Conservation (phyloP, 2,113 vertebrate species). For the Tragelaphus imberbis region DNA sequence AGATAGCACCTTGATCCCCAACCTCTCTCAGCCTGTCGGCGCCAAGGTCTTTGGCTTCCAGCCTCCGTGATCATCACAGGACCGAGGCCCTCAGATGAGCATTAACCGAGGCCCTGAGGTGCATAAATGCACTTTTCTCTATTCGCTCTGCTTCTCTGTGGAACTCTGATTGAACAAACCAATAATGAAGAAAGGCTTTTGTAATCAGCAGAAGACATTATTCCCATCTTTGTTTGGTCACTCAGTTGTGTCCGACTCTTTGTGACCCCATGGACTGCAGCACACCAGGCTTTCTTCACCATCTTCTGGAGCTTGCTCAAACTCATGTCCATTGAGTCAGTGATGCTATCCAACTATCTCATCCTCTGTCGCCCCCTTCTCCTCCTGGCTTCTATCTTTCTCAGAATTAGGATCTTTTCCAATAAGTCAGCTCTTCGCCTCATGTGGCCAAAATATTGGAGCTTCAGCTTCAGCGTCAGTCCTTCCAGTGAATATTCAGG, state of each 20-base stretch:
- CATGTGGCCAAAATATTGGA: background rate
- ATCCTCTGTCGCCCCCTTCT: background rate
- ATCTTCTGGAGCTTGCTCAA: background rate
- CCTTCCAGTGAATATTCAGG: background rate
- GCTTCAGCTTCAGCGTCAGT: background rate
- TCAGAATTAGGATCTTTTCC: background rate
- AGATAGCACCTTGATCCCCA: background rate
- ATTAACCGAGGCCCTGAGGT: background rate
- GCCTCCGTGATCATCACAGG: background rate
- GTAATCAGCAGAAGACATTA: background rate
- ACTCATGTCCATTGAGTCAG: background rate
- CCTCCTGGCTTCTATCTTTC: background rate
- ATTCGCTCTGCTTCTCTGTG: background rate
- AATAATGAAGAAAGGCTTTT: background rate
- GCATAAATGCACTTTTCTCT: background rate
- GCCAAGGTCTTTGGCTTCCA: too few species aligned
- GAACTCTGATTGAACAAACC: background rate
- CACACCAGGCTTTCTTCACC: background rate
- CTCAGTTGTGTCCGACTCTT: background rate
- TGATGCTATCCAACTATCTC: background rate
- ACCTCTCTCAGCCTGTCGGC: background rate
- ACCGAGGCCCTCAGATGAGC: background rate
- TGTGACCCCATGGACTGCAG: background rate
- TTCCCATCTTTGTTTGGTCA: accelerated
- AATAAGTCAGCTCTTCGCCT: background rate